A percentile compares a stretch with the other conserved stretches of the same genome.
These are phyloP conservation scores for Pocota personata DNA, from an alignment of 2,888 invertebrate species.

Conservation along the genomic window DNA sequence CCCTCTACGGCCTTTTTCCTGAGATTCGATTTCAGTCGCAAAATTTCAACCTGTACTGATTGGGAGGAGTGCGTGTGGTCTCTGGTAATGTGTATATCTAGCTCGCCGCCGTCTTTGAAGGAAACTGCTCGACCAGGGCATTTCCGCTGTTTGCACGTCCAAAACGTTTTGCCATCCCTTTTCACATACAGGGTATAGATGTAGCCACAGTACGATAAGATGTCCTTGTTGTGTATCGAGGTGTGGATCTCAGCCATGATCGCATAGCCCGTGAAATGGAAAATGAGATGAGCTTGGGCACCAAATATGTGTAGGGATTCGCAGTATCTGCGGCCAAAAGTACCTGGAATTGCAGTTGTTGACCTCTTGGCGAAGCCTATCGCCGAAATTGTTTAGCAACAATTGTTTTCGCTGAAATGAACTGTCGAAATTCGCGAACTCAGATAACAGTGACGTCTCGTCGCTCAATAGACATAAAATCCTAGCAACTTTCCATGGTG, in stretches of 20 bases:
- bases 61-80: background rate
- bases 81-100: background rate
- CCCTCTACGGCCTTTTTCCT: background rate
- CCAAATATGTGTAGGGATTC: too few relatives aligned
- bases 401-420: too few relatives aligned
- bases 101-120: background rate
- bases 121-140: background rate
- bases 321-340: too few relatives aligned
- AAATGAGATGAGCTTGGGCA: background rate
- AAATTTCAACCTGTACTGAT: background rate
- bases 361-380: too few relatives aligned
- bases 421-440: too few relatives aligned
- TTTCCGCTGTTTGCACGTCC: background rate
- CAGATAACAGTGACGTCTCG: too few relatives aligned
- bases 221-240: background rate
- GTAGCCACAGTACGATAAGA: background rate
- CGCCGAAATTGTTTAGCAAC: too few relatives aligned
- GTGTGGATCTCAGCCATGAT: background rate
- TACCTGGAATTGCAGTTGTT: too few relatives aligned
- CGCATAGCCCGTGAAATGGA: background rate
- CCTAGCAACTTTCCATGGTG: too few relatives aligned
- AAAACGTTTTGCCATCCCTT: background rate
- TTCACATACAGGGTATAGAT: background rate
- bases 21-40: background rate
- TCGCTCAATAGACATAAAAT: too few relatives aligned